These are phyloP conservation scores for Criorhina ranunculi DNA, from an alignment of 2,888 invertebrate species.

Conservation along the genomic window DNA sequence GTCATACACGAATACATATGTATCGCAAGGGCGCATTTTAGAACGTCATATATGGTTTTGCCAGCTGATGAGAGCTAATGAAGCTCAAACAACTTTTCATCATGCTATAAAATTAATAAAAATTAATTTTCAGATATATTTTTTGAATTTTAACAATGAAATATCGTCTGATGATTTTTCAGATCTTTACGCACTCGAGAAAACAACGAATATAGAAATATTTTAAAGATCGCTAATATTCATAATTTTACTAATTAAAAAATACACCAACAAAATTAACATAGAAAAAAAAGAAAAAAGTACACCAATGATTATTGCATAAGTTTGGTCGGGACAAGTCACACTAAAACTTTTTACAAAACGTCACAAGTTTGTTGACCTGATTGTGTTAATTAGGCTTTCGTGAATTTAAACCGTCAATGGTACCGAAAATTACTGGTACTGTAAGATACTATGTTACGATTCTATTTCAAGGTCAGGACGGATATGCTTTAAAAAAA, in stretches of 20 bases:
- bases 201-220: background rate
- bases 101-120: no score
- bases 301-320: conserved; percentile 14
- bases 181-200: conserved; percentile 6
- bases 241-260: conserved; percentile 17
- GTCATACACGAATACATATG: no score
- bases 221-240: background rate
- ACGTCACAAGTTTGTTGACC: conserved; percentile 31
- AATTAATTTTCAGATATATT: no score
- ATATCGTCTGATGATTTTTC: background rate
- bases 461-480: conserved; percentile 20
- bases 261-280: background rate
- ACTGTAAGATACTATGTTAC: conserved; percentile 14
- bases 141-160: background rate
- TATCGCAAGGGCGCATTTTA: no score
- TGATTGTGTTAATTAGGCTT: conserved; percentile 42
- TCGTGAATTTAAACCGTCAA: conserved; percentile 20
- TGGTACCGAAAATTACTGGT: conserved; percentile 27
- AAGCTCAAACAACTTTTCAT: no score
- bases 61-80: no score
- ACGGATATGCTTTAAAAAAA: background rate
- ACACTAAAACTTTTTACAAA: background rate
- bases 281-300: background rate
- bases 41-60: no score
- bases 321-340: conserved; percentile 8